These are phyloP conservation scores for Dromius quadrimaculatus DNA, from an alignment of 2,888 invertebrate species.

Conservation along the genomic window DNA sequence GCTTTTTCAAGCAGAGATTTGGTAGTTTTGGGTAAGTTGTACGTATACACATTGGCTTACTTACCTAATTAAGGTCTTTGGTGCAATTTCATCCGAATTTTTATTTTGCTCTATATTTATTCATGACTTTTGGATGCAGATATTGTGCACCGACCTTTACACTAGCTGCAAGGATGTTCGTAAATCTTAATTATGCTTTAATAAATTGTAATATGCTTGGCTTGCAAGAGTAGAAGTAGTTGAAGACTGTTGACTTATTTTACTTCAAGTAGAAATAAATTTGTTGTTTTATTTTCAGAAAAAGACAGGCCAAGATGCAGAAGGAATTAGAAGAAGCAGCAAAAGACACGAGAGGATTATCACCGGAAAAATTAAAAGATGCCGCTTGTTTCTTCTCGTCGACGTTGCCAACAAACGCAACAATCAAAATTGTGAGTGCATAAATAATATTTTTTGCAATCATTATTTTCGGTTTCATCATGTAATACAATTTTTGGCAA, in stretches of 20 bases:
- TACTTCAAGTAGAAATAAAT: neutral
- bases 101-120: neutral
- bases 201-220: slow-evolving; percentile 17
- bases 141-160: too few species aligned
- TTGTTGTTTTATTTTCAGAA: slow-evolving; percentile 71
- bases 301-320: slow-evolving; percentile 87
- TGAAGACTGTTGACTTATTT: slow-evolving; percentile 4
- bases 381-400: slow-evolving; percentile 61
- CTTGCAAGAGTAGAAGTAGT: slow-evolving; percentile 23
- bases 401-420: slow-evolving; percentile 77
- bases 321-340: slow-evolving; percentile 94
- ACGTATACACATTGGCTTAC: slow-evolving; percentile 56
- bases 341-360: slow-evolving; percentile 74
- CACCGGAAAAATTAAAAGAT: slow-evolving; percentile 68
- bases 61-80: too few species aligned
- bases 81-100: neutral
- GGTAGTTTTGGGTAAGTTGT: slow-evolving; percentile 80
- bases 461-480: slow-evolving; percentile 11
- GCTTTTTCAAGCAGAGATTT: slow-evolving; percentile 80
- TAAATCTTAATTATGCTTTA: slow-evolving; percentile 7
- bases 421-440: slow-evolving; percentile 81
- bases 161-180: slow-evolving; percentile 37
- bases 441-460: neutral
- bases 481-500: neutral
- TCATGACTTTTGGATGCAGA: too few species aligned